Evolutionary conservation across 1,140 invertebrate genomes (phyloP), one percentile per base, ranked within the genome.

Genomic region (Stenopsyche tienmushanensis): DNA sequence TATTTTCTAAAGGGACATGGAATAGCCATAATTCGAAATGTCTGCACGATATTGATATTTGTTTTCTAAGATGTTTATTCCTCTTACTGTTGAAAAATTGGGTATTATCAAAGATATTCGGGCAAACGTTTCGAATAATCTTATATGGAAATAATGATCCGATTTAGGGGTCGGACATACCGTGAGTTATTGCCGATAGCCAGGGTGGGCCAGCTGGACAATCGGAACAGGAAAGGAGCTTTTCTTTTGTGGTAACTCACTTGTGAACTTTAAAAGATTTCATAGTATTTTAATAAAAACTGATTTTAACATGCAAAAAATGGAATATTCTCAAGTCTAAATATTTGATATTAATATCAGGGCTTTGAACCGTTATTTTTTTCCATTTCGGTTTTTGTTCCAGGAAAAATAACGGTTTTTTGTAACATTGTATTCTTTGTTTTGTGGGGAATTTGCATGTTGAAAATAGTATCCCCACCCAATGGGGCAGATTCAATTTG

Each of bases 71-170:
- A 58, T 58, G 18, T 58, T 44, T 58, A 60, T 60, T 41, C 42
- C 24, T 41, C 42, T 60, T 60, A 47, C 23, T 13, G 41, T 60
- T 60, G 57, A 60, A 60, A 60, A 60, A 60, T 60, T 60, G 57
- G 57, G 57, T 60, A 60, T 60, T 60, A 60, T 60, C 41, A 47
- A 60, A 47, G 57, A 60, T 60, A 60, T 62, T 52, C 29, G 1
- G 60, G 34, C 18, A 64, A 64, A 45, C 52, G 62, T 64, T 55
- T 55, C 15, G 50, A 52, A 64, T 64, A 64, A 64, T 64, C 62
- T 54, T 64, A 54, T 64, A 64, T 64, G 49, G 62, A 64, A 45
- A 54, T 60, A 60, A 60, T 64, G 62, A 64, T 64, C 62, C 62
- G 62, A 64, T 64, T 64, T 64, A 54, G 41, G 62, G 52, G 29